phyloP scores from a whole-genome alignment of 2,888 invertebrate species.

The Dastarcus helophoroides region DNA sequence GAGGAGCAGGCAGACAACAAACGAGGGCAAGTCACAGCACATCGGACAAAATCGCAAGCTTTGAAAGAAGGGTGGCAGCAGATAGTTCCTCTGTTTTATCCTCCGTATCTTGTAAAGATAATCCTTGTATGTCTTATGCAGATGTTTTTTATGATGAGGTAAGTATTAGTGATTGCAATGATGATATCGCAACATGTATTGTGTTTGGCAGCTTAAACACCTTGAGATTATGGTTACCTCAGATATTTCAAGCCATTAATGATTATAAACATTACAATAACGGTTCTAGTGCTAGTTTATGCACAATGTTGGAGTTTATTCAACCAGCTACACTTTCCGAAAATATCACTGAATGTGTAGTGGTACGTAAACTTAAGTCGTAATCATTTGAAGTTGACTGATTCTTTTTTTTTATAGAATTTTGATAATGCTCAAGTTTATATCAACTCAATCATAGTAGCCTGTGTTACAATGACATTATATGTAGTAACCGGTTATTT shows the following conservation, averaged over 20 bases:
- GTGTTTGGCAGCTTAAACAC: conserved; percentile 62
- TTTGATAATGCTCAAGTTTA: conserved; percentile 41
- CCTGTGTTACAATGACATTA: conserved; percentile 48
- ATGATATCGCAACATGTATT: too few relatives aligned
- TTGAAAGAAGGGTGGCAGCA: conserved; percentile 49
- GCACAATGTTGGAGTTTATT: conserved; percentile 41
- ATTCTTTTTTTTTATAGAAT: conserved; percentile 26
- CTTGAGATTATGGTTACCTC: conserved; percentile 76
- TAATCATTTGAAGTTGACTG: too few relatives aligned
- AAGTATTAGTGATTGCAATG: conserved; percentile 27
- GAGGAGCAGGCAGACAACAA: not conserved
- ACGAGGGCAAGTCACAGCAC: conserved; percentile 15
- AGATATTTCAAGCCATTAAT: conserved; percentile 63
- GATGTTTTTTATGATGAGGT: conserved; percentile 56
- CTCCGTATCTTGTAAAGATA: conserved; percentile 50
- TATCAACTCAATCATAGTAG: conserved; percentile 56
- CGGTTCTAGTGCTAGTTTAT: conserved; percentile 33
- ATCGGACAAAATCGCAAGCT: conserved; percentile 36
- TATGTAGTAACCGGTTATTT: conserved; percentile 49
- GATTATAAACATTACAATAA: conserved; percentile 28
- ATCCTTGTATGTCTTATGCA: conserved; percentile 53
- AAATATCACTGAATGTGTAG: conserved; percentile 14
- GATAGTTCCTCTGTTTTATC: conserved; percentile 51
- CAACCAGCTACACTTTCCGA: conserved; percentile 14
- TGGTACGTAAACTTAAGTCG: too few relatives aligned